These are phyloP conservation scores for Apistogramma diplotaenia DNA, from an alignment of 2,113 vertebrate species.

Conservation along the genomic window DNA sequence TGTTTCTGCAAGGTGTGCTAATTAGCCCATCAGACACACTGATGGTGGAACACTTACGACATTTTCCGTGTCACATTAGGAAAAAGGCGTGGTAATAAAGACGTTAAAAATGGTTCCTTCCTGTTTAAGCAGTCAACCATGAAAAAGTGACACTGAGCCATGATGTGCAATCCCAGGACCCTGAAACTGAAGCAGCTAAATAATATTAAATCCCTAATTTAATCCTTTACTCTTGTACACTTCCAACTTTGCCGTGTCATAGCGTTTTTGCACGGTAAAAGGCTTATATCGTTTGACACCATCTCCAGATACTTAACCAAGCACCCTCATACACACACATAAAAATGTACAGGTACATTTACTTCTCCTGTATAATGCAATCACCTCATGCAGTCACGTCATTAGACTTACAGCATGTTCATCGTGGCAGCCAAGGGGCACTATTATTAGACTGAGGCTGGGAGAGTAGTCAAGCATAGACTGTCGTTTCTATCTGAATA, in stretches of 20 bases:
- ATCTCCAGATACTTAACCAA: not conserved
- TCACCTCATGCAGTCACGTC: constrained; percentile 28
- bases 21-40: not conserved
- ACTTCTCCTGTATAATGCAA: not conserved
- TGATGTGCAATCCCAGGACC: not conserved
- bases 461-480: constrained; percentile 16
- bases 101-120: not conserved
- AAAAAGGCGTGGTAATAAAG: not conserved
- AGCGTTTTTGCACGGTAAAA: not conserved
- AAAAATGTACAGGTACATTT: constrained; percentile 22
- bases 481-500: constrained; percentile 21
- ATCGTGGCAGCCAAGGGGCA: constrained; percentile 29
- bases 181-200: not conserved
- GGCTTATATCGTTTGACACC: not conserved
- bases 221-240: not conserved
- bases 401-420: constrained; percentile 43
- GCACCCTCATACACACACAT: not conserved
- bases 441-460: constrained; percentile 36
- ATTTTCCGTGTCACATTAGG: not conserved
- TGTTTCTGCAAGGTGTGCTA: not conserved
- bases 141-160: not conserved
- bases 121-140: not conserved
- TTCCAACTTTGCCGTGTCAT: not conserved
- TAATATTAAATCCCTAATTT: not conserved
- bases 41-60: not conserved